Base-by-base conservation (phyloP, 2,797 vertebrate species). In the Danio albolineatus region DNA sequence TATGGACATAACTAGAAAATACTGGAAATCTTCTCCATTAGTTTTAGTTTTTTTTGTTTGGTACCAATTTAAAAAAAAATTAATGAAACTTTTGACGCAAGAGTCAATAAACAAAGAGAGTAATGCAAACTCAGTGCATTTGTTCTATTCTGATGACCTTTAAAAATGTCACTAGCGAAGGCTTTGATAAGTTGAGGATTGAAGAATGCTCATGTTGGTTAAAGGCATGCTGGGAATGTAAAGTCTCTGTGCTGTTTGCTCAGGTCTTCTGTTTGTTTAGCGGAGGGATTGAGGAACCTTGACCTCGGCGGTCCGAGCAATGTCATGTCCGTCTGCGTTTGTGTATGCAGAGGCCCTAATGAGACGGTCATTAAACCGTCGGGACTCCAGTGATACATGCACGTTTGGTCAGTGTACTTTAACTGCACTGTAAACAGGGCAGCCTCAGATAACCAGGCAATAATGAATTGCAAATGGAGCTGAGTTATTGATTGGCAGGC, bases 381-480 rank as follows among this genome's bases (percentile, higher is more conserved):
- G 59, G 14, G 56, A 83, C 61, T 73, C 70, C 46, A 43, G 65
- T 44, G 80, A 71, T 54, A 57, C 77, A 78, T 36, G 57, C 67
- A 44, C 14, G 61, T 82, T 83, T 56, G 85, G 70, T 73, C 79
- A 36, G 82, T 83, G 79, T 85, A 87, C 84, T 85, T 91, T 92
- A 92, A 90, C 83, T 85, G 73, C 81, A 93, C 91, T 92, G 92
- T 94, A 95, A 94, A 94, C 91, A 92, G 88, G 91, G 89, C 89
- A 79, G 81, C 88, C 89, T 92, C 92, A 82, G 92, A 95, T 88
- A 81, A 96, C 89, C 89, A 90, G 92, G 92, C 81, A 90, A 94
- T 92, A 94, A 96, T 90, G 94, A 96, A 95, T 95, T 95, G 95
- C 94, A 93, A 93, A 95, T 95, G 92, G 87, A 83, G 90, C 85